Percentiles rank a stretch among this genome's conserved stretches.
These are phyloP conservation scores for Diarsia dahlii DNA, from an alignment of 2,888 invertebrate genomes.

Conservation along the genomic window DNA sequence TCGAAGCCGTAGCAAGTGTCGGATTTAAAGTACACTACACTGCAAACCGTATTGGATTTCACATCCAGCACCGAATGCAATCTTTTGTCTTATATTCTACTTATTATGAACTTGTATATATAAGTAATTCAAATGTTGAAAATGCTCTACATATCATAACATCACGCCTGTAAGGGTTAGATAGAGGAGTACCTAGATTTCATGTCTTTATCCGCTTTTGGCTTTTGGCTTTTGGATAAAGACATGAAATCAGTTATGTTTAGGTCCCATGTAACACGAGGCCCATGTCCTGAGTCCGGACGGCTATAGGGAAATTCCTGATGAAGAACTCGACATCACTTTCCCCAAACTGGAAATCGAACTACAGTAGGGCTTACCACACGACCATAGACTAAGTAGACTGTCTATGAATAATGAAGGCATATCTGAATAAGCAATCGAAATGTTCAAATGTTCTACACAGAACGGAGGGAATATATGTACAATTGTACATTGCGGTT, in stretches of 20 bases:
- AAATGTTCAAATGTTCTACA: slow-evolving; percentile 38
- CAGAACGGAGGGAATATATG: slow-evolving; percentile 21
- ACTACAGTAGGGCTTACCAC: neutral
- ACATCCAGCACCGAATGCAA: slow-evolving; percentile 39
- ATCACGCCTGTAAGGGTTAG: neutral
- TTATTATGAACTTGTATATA: slow-evolving; percentile 52
- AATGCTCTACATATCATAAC: slow-evolving; percentile 3
- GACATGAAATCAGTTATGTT: too few species aligned
- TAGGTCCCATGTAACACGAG: neutral
- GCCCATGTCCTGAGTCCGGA: neutral
- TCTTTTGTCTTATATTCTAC: slow-evolving; percentile 43
- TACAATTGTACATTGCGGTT: slow-evolving; percentile 50
- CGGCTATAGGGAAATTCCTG: neutral
- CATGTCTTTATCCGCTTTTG: neutral
- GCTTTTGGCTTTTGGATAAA: too few species aligned
- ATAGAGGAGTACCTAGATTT: neutral
- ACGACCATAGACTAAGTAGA: neutral
- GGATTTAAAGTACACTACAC: slow-evolving; percentile 51
- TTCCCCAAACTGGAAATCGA: neutral
- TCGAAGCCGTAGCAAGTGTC: slow-evolving; percentile 52
- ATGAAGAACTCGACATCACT: neutral
- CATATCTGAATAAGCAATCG: slow-evolving; percentile 50
- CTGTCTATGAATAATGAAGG: slow-evolving; percentile 58
- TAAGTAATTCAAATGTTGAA: slow-evolving; percentile 39
- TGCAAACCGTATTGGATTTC: slow-evolving; percentile 40